These are phyloP conservation scores for Sycon ciliatum DNA, from an alignment of 37 sponge, comb jelly and placozoan species.

Conservation along the genomic window DNA sequence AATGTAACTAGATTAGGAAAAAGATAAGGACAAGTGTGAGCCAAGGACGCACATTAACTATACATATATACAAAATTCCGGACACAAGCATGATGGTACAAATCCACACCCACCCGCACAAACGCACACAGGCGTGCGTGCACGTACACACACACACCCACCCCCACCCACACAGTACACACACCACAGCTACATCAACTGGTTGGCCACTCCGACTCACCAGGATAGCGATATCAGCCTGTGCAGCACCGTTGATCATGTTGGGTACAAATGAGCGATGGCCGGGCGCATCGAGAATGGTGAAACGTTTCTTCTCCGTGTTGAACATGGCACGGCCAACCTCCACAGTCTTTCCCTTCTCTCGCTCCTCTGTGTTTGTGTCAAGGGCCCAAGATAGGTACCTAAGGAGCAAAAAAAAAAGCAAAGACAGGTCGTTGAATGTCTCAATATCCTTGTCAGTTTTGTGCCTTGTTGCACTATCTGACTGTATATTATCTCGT, in stretches of 20 bases:
- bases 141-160: no score
- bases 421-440: not conserved
- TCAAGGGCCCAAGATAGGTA: conserved; percentile 97
- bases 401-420: not conserved
- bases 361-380: conserved; percentile 92
- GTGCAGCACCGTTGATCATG: conserved; percentile 95
- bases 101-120: not conserved
- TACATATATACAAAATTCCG: no score
- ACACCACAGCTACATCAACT: no score
- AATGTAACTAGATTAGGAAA: no score
- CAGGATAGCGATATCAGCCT: conserved; percentile 91
- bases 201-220: conserved; percentile 31
- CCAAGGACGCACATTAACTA: no score
- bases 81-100: no score
- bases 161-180: not conserved
- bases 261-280: conserved; percentile 96
- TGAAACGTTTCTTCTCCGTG: conserved; percentile 88
- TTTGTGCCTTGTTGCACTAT: no score
- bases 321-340: conserved; percentile 91
- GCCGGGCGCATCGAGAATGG: conserved; percentile 95
- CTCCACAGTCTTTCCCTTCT: conserved; percentile 97
- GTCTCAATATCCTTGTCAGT: no score
- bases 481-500: no score
- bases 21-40: no score
- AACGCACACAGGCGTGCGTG: conserved; percentile 3